Conservation (phyloP, 1,140 invertebrate species). For the Trissolcus basalis region DNA sequence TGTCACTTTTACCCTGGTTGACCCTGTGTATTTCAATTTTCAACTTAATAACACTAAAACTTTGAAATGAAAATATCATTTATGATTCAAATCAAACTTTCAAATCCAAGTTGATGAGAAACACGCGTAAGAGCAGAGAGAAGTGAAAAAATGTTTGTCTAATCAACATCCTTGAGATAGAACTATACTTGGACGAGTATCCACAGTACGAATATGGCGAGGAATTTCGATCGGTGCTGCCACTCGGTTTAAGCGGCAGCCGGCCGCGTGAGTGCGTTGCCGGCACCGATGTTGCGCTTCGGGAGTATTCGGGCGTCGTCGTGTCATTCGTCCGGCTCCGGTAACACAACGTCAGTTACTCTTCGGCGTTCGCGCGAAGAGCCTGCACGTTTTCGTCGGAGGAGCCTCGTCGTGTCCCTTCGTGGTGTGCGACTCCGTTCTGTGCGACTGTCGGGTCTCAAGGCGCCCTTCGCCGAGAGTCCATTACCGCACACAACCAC, state of each 20-base stretch:
- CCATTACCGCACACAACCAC: slow-evolving; percentile 16
- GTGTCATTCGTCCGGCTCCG: slow-evolving; percentile 28
- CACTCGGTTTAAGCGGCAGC: slow-evolving; percentile 49
- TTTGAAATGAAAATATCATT: no score
- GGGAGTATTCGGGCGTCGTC: slow-evolving; percentile 59
- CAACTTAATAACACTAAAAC: no score
- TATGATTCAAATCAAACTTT: no score
- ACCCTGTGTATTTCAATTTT: no score
- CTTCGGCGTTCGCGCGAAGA: slow-evolving; percentile 72
- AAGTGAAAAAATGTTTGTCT: slow-evolving; percentile 3
- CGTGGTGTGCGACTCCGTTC: slow-evolving; percentile 33
- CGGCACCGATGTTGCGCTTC: slow-evolving; percentile 62
- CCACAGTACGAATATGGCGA: not conserved
- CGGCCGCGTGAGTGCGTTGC: slow-evolving; percentile 57
- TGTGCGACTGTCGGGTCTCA: slow-evolving; percentile 31
- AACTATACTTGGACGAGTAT: not conserved
- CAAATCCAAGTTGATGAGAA: no score
- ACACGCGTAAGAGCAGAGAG: not conserved
- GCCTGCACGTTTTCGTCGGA: slow-evolving; percentile 59
- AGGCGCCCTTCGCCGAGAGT: slow-evolving; percentile 26
- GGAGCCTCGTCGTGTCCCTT: slow-evolving; percentile 50
- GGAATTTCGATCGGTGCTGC: slow-evolving; percentile 51
- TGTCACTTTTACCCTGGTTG: no score
- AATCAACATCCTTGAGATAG: slow-evolving; percentile 3
- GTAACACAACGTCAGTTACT: slow-evolving; percentile 71